phyloP scores from a whole-genome alignment of 1,140 invertebrate species.

The Pogonognathellus flavescens region DNA sequence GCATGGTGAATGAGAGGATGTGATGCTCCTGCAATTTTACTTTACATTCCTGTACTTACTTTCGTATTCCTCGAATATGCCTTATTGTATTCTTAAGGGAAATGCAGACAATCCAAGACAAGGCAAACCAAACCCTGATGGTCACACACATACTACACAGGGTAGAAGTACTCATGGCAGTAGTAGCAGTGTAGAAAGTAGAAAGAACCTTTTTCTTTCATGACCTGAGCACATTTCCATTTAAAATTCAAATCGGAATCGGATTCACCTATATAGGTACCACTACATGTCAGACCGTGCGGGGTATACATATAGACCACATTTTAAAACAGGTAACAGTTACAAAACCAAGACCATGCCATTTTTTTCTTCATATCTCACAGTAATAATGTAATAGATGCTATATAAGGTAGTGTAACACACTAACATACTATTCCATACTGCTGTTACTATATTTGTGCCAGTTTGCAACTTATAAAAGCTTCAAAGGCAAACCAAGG shows the following conservation, averaged over 20 bases:
- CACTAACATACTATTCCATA: background rate
- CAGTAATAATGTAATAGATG: background rate
- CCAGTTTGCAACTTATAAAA: too few relatives aligned
- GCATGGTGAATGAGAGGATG: constrained; percentile 21
- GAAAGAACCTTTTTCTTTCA: constrained; percentile 45
- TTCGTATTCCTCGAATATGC: constrained; percentile 34
- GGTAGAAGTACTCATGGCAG: background rate
- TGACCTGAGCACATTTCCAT: constrained; percentile 44
- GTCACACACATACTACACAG: too few relatives aligned
- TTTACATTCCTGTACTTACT: constrained; percentile 35
- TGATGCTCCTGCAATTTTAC: constrained; percentile 39
- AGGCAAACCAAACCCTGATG: constrained; percentile 18
- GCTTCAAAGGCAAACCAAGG: too few relatives aligned
- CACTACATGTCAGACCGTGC: background rate
- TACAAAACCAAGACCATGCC: background rate
- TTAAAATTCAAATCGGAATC: constrained; percentile 41
- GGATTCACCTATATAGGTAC: constrained; percentile 8
- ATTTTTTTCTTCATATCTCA: background rate
- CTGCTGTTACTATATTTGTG: too few relatives aligned
- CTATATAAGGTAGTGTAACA: background rate
- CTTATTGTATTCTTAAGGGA: constrained; percentile 44
- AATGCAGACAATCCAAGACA: constrained; percentile 25
- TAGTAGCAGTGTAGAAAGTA: background rate
- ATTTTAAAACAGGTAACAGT: background rate
- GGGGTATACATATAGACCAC: background rate